Percentiles rank a stretch among this genome's conserved stretches.
Evolutionary conservation across 2,113 vertebrate genomes (phyloP).

Genomic region (Damaliscus lunatus): DNA sequence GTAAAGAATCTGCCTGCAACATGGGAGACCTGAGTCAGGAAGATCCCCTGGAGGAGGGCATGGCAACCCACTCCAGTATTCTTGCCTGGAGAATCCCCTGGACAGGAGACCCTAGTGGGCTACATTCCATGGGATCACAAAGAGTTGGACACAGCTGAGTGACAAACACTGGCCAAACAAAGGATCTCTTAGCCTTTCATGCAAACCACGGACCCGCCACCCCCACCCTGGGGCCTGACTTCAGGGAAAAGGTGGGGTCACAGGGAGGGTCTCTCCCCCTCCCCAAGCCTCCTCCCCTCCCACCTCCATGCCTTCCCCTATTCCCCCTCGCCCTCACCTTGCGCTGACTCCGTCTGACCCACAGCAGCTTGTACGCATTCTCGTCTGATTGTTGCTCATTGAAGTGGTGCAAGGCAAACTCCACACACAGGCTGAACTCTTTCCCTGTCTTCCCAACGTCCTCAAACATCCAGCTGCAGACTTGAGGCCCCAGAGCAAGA

Average conservation of each 20-base stretch:
- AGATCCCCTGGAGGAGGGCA: not conserved
- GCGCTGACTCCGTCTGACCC: not conserved
- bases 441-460: not conserved
- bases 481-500: not conserved
- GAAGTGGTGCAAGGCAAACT: slow-evolving; percentile 16
- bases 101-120: not conserved
- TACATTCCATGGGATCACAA: not conserved
- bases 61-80: not conserved
- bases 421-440: not conserved
- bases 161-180: not conserved
- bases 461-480: not conserved
- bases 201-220: not conserved
- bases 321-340: not conserved
- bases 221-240: not conserved
- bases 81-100: not conserved
- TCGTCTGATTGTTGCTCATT: not conserved
- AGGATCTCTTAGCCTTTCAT: not conserved
- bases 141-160: not conserved
- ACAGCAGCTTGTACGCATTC: slow-evolving; percentile 10
- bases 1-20: not conserved
- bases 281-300: not conserved
- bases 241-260: not conserved
- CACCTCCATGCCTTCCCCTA: not conserved
- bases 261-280: not conserved
- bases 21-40: not conserved